Base-by-base conservation (phyloP, 2,888 invertebrate species). In the Boloria selene region DNA sequence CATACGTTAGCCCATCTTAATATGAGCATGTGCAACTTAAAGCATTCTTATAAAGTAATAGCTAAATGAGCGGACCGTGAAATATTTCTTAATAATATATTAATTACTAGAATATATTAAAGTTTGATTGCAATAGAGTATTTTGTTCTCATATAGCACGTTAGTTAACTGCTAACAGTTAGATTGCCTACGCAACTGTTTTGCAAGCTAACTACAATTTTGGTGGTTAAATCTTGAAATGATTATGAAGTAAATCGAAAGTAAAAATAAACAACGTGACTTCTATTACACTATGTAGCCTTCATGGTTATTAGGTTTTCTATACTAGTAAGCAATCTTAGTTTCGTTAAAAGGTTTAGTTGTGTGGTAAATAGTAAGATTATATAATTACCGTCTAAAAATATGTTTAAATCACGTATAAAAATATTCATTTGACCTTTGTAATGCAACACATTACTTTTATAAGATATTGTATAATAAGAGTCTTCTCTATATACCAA, bases 1-100 rank as follows among this genome's bases (percentile, higher is more conserved):
- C 63, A 64, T 56, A 38, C 31, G 2, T 38, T 38, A 38, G 42
- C 49, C 17, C 10, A 31, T 51, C 17, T 51, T 52, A 13, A 16
- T 64, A 50, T 38, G 4, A 26, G 10, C 51, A 61, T 63, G 38
- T 64, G 53, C 52, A 45, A 66, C 31, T 52, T 44, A 60, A 64
- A 52, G 54, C 52, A 64, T 55, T 61, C 51, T 54, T 42, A 49
- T 62, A 58, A 61, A 60, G 59, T 67, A 65, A 61, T 65, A 66
- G 49, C 16, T 55, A 55, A 67, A 47, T 58, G 63, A 72, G 66
- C 74, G 70, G 70, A 80, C 76, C 83, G 79, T 81, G 76, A 80
- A 82, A 76, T 71, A 72, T 83, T 82, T 80, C 79, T 75, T 72
- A 81, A 82, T 80, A 77, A 75, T 71, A 72, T 64, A 66, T 45